Evolutionary conservation across 1,140 invertebrate species (phyloP).

Genomic region (Lordiphosa collinella): DNA sequence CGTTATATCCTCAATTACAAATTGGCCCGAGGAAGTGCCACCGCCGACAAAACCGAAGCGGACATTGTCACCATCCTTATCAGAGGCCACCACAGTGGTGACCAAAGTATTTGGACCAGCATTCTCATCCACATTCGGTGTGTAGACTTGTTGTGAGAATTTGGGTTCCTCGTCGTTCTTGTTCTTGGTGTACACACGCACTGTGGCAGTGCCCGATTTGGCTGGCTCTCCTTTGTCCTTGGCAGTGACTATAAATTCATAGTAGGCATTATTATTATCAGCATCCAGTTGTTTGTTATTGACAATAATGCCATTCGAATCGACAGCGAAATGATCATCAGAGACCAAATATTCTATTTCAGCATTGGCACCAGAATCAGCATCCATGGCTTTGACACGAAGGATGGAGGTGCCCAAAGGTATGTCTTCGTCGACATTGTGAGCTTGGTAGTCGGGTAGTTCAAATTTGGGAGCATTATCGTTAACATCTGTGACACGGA

Average conservation of each 20-base stretch:
- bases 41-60: constrained; percentile 96
- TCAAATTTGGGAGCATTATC: constrained; percentile 97
- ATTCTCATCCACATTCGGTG: constrained; percentile 97
- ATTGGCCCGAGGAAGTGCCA: constrained; percentile 92
- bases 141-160: constrained; percentile 97
- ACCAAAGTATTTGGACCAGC: constrained; percentile 95
- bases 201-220: constrained; percentile 94
- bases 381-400: constrained; percentile 95
- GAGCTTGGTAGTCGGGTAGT: constrained; percentile 95
- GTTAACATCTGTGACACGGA: constrained; percentile 95
- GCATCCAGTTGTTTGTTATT: constrained; percentile 96
- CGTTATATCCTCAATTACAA: constrained; percentile 96
- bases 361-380: constrained; percentile 94
- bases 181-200: constrained; percentile 96
- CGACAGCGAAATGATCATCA: constrained; percentile 95
- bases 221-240: constrained; percentile 96
- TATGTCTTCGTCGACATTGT: constrained; percentile 96
- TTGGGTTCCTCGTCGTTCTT: constrained; percentile 98
- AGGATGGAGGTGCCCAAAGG: constrained; percentile 93
- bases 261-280: constrained; percentile 97
- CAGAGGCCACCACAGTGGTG: constrained; percentile 95
- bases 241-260: constrained; percentile 94
- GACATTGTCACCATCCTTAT: constrained; percentile 97
- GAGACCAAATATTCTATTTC: constrained; percentile 95
- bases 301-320: constrained; percentile 93